Evolutionary conservation across 2,797 vertebrate genomes (phyloP).

Genomic region (Enteromius afrohamiltoni): DNA sequence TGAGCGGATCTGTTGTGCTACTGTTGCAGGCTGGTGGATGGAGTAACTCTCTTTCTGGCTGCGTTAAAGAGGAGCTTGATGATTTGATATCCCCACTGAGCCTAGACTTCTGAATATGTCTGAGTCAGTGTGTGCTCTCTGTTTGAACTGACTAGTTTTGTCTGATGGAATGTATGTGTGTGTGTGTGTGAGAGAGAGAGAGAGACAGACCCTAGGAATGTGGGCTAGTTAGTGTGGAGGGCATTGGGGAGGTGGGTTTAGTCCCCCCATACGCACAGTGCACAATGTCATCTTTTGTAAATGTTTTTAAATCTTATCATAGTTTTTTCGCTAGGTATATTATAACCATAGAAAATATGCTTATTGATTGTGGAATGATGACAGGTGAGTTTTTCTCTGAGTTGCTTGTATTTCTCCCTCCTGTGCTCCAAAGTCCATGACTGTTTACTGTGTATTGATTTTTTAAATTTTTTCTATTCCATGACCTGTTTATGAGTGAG

Average conservation of each 20-base stretch:
- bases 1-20: slow-evolving; percentile 41
- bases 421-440: slow-evolving; percentile 33
- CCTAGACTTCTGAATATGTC: slow-evolving; percentile 30
- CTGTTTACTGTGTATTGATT: slow-evolving; percentile 38
- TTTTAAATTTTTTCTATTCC: not conserved
- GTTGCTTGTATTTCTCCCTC: not conserved
- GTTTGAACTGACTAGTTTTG: slow-evolving; percentile 35
- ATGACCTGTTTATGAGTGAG: not conserved
- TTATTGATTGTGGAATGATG: not conserved
- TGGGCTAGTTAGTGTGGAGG: slow-evolving; percentile 13
- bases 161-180: slow-evolving; percentile 36
- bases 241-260: slow-evolving; percentile 6
- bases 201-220: slow-evolving; percentile 29
- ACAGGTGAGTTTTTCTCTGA: not conserved
- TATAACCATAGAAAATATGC: not conserved
- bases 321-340: not conserved
- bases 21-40: slow-evolving; percentile 38
- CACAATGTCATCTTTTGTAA: not conserved
- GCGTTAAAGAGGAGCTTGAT: slow-evolving; percentile 8
- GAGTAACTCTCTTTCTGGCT: slow-evolving; percentile 34
- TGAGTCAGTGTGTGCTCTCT: slow-evolving; percentile 15
- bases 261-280: not conserved
- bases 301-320: not conserved
- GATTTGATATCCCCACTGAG: slow-evolving; percentile 38
- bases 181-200: slow-evolving; percentile 14